Base-by-base conservation (phyloP, 2,113 vertebrate genomes). In the Climacteris rufus region DNA sequence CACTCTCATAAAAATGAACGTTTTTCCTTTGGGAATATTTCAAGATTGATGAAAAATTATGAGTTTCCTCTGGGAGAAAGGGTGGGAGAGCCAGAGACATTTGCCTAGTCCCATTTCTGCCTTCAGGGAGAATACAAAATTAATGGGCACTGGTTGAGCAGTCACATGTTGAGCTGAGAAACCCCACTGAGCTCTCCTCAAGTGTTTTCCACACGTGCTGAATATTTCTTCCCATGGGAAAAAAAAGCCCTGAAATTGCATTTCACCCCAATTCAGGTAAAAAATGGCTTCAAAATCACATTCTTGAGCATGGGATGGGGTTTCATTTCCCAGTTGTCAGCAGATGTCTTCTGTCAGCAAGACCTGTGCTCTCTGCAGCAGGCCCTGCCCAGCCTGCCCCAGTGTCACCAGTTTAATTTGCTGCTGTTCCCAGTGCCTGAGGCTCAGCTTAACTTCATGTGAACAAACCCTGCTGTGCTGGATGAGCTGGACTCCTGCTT, bases 121-220 rank as follows among this genome's bases (percentile, higher is more conserved):
- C 90, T 93, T 83, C 88, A 74, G 94, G 89, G 96, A 96, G 80
- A 92, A 94, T 89, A 81, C 80, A 90, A 81, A 92, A 94, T 94
- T 86, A 86, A 92, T 81, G 83, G 94, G 94, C 45, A 70, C 42
- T 0, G 42, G 83, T 92, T 95, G 94, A 96, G 86, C 95, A 93
- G 89, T 74, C 94, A 89, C 10, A 15, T 11, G 1, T 86, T 2
- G 10, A 88, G 72, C 72, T 1, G 15, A 94, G 86, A 93, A 92
- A 71, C 64, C 87, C 80, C 68, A 54, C 76, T 37, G 93, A 70
- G 92, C 89, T 74, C 79, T 94, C 94, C 85, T 59, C 52, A 92
- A 59, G 83, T 71, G 81, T 81, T 90, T 80, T 40, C 30, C 78
- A 68, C 53, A n/a, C 1, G 0, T 60, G 59, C 59, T 65, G 79